phyloP scores from a whole-genome alignment of 2,113 vertebrate species.

The Crypturellus undulatus region DNA sequence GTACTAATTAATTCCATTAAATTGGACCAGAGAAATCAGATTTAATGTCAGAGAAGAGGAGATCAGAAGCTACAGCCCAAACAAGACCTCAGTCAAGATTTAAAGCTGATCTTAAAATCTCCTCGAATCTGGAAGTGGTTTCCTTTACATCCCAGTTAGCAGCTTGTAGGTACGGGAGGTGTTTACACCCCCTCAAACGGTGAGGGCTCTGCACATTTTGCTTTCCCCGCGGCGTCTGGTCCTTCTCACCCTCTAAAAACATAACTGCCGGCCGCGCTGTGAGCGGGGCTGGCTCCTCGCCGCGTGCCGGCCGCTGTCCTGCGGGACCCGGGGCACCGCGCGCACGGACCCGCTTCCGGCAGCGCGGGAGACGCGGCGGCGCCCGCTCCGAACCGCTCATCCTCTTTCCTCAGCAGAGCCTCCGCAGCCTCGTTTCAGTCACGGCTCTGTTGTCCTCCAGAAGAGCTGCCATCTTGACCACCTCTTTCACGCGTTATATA shows the following conservation, averaged over 20 bases:
- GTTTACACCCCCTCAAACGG: background rate
- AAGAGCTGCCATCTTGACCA: background rate
- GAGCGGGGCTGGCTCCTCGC: background rate
- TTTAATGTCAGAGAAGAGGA: background rate
- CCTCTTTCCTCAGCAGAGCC: background rate
- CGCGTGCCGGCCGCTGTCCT: background rate
- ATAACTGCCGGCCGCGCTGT: fast-evolving
- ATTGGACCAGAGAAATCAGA: background rate
- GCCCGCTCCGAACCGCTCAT: background rate
- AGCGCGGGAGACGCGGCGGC: background rate
- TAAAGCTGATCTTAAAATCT: background rate
- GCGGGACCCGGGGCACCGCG: fast-evolving
- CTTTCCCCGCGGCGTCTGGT: background rate
- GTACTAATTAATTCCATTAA: background rate
- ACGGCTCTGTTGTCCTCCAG: background rate
- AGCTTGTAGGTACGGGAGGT: background rate
- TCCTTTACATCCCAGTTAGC: background rate
- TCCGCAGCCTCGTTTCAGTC: background rate
- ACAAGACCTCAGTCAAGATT: background rate
- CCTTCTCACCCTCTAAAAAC: background rate
- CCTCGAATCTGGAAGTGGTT: background rate
- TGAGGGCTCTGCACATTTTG: constrained; percentile 9
- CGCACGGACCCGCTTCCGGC: too few relatives aligned
- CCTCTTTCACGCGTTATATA: background rate
- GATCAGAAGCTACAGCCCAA: background rate